Evolutionary conservation across 2,113 vertebrate species (phyloP).

Genomic region (Scartelaos histophorus): DNA sequence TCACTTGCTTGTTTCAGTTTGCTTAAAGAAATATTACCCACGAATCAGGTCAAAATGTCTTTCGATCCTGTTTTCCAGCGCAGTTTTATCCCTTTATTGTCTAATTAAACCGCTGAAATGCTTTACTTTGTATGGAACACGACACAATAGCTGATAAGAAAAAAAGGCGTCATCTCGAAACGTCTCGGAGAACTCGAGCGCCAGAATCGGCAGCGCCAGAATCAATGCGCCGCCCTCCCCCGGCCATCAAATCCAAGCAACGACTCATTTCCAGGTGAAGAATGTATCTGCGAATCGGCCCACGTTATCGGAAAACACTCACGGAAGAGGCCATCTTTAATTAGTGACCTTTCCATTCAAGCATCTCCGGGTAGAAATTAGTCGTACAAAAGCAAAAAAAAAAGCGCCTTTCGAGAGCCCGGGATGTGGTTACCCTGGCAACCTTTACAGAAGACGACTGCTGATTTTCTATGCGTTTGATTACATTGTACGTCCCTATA

Average conservation of each 20-base stretch:
- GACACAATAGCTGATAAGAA: not conserved
- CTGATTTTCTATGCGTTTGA: not conserved
- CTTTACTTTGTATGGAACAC: too few species aligned
- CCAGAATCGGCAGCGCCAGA: constrained; percentile 6
- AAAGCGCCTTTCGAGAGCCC: not conserved
- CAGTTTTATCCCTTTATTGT: not conserved
- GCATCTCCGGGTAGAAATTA: not conserved
- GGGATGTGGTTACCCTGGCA: not conserved
- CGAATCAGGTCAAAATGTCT: too few species aligned
- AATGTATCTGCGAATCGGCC: not conserved
- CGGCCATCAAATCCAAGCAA: constrained; percentile 12
- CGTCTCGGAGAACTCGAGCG: not conserved
- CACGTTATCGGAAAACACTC: not conserved
- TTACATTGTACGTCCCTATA: not conserved
- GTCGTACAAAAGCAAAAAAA: not conserved
- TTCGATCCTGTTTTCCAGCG: too few species aligned
- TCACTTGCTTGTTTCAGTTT: too few species aligned
- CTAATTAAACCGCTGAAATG: too few species aligned
- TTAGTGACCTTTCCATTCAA: constrained; percentile 7
- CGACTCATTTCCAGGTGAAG: constrained; percentile 25
- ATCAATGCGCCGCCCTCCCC: not conserved
- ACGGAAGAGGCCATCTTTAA: not conserved
- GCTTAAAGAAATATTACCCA: not conserved
- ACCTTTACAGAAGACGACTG: not conserved
- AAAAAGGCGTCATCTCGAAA: constrained; percentile 12